Base-by-base conservation (phyloP, 2,113 vertebrate species). In the Microcebus murinus region DNA sequence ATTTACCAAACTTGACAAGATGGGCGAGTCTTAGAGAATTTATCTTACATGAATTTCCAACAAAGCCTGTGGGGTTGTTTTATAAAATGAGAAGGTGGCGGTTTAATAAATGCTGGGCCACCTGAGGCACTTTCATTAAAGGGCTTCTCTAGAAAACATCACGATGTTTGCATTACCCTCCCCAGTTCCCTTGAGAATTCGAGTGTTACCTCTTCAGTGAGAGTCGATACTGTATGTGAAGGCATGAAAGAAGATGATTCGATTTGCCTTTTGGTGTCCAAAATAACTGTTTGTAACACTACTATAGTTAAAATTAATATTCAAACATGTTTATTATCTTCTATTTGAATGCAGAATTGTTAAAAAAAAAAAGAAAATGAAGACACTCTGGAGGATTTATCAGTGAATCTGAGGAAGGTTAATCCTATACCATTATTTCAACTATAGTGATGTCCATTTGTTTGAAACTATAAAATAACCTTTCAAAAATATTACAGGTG, bases 101-200 rank as follows among this genome's bases (percentile, higher is more conserved):
- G 98, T 99, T 99, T 98, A 98, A 98, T 98, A 98, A 98, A 98
- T 98, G 98, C 98, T 97, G 93, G 96, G 98, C 98, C 99, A 99
- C 99, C 99, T 99, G 99, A 99, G 99, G 99, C 99, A 98, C 98
- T 99, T 99, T 99, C 99, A 99, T 99, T 99, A 99, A 99, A 98
- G 98, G 98, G 98, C 98, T 98, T 98, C 98, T 98, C 97, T 97
- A 98, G 98, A 98, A 98, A 98, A 98, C 98, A 98, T 98, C 98
- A 98, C 96, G 96, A 97, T 98, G 99, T 99, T 98, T 99, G 98
- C 97, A 98, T 97, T 98, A 98, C 97, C 97, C 89, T 97, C 94
- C 96, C 74, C 57, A 76, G 65, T 94, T 98, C 98, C 98, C 98
- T 81, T 50, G 98, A 98, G 99, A 99, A 98, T 96, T 97, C 96